These are phyloP conservation scores for Tenthredo distinguenda DNA, from an alignment of 2,888 invertebrate species.

Conservation along the genomic window DNA sequence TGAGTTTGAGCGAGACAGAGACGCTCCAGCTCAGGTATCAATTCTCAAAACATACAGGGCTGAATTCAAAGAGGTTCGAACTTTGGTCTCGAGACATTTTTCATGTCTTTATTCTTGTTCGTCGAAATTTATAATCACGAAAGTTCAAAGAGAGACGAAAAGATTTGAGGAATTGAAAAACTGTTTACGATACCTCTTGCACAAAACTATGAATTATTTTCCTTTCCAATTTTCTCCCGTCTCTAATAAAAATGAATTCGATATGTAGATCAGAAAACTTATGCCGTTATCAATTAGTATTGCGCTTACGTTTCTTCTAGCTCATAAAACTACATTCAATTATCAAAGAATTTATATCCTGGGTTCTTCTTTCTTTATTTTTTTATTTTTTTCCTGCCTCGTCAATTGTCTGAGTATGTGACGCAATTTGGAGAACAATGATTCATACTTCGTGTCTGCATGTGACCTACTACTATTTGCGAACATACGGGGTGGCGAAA, in stretches of 20 bases:
- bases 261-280: background rate
- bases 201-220: too few species aligned
- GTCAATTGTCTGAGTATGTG: constrained; percentile 3
- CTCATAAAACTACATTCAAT: background rate
- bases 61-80: background rate
- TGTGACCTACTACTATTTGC: background rate
- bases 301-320: background rate
- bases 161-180: background rate
- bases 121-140: too few species aligned
- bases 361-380: background rate
- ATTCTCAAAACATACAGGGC: background rate
- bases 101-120: background rate
- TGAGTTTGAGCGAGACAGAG: background rate
- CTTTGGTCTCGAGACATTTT: background rate
- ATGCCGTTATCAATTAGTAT: background rate
- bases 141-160: background rate
- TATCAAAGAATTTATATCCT: constrained; percentile 15
- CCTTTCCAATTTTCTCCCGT: too few species aligned
- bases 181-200: too few species aligned
- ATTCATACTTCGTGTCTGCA: background rate
- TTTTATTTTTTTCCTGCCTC: background rate
- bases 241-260: background rate
- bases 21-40: background rate
- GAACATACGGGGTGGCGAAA: background rate
- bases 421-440: constrained; percentile 17